A percentile compares a stretch with the other conserved stretches of the same genome.
These are phyloP conservation scores for Siniperca undulata DNA, from an alignment of 2,797 vertebrate genomes.

Conservation along the genomic window DNA sequence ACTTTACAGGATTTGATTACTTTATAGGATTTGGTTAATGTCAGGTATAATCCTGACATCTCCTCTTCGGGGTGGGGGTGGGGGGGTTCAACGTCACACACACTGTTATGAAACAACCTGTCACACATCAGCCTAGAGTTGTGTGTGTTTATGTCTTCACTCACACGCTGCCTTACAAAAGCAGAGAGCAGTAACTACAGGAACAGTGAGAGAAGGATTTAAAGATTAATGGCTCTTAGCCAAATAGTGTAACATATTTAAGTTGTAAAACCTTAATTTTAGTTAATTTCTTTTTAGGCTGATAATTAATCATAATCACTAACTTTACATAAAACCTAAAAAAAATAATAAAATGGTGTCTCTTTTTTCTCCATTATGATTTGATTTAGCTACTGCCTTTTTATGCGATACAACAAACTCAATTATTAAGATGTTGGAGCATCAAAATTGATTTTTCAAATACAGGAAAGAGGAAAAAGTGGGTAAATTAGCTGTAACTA, in stretches of 20 bases:
- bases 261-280: not conserved
- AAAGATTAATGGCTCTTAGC: not conserved
- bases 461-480: not conserved
- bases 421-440: not conserved
- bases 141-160: not conserved
- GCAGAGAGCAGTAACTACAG: not conserved
- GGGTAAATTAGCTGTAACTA: not conserved
- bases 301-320: not conserved
- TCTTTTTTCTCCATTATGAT: not conserved
- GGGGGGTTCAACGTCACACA: not conserved
- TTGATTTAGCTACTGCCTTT: not conserved
- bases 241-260: not conserved
- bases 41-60: slow-evolving; percentile 14
- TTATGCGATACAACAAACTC: not conserved
- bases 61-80: no score
- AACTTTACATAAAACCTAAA: not conserved
- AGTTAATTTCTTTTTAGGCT: no score
- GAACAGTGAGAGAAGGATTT: not conserved
- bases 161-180: no score
- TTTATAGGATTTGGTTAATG: slow-evolving; percentile 12
- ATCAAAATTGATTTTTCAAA: not conserved
- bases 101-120: slow-evolving; percentile 4
- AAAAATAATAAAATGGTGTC: no score
- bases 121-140: not conserved
- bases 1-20: not conserved